These are phyloP conservation scores for Bovichtus diacanthus DNA, from an alignment of 2,797 vertebrate species.

Conservation along the genomic window DNA sequence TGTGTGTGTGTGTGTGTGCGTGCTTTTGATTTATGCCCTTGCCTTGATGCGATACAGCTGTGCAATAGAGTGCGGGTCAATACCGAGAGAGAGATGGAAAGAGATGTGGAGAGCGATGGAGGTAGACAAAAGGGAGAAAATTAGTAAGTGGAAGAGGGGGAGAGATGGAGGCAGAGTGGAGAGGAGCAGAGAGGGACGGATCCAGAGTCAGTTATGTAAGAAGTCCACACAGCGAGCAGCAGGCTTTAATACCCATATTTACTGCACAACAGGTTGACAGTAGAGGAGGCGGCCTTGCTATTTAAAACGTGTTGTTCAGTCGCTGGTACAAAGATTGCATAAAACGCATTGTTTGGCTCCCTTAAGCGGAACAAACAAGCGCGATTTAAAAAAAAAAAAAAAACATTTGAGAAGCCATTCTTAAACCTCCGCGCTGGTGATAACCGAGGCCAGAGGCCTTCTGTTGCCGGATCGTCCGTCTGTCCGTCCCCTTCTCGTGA, in stretches of 20 bases:
- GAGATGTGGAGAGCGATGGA: slow-evolving; percentile 35
- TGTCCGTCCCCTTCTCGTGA: too few relatives aligned
- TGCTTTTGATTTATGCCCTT: slow-evolving; percentile 71
- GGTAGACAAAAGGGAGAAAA: slow-evolving; percentile 51
- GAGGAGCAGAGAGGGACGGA: slow-evolving; percentile 30
- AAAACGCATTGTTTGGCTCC: slow-evolving; percentile 31
- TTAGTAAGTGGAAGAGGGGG: slow-evolving; percentile 44
- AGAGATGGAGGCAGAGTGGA: slow-evolving; percentile 29
- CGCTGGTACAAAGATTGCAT: slow-evolving; percentile 8
- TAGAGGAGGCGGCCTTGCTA: slow-evolving; percentile 42
- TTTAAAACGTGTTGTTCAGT: slow-evolving; percentile 39
- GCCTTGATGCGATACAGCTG: slow-evolving; percentile 72
- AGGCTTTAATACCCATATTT: slow-evolving; percentile 48
- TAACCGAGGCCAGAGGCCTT: too few relatives aligned
- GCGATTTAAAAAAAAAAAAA: too few relatives aligned
- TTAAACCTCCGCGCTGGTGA: too few relatives aligned
- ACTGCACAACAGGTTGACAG: slow-evolving; percentile 60
- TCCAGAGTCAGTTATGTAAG: slow-evolving; percentile 67
- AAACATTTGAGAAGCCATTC: background rate
- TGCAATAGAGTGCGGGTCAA: slow-evolving; percentile 68
- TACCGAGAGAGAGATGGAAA: slow-evolving; percentile 39
- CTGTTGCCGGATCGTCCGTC: too few relatives aligned
- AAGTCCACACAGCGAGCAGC: slow-evolving; percentile 28
- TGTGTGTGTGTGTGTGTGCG: slow-evolving; percentile 31
- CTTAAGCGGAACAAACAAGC: slow-evolving; percentile 5